Conservation (phyloP, 2,113 vertebrate species). For the Panthera leo region DNA sequence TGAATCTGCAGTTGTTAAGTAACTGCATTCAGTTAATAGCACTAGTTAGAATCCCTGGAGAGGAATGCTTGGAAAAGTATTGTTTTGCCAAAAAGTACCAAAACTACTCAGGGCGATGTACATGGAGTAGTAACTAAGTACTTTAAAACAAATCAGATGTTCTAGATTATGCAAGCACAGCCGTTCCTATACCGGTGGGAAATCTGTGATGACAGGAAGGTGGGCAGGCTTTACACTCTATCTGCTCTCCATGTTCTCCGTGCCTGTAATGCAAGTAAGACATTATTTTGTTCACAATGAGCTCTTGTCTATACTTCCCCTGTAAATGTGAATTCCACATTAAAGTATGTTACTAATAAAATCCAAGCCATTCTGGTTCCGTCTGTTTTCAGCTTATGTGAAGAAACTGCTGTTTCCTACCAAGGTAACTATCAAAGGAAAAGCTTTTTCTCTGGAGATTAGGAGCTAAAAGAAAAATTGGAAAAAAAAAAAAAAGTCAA, state of each 20-base stretch:
- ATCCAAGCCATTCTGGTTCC: neutral
- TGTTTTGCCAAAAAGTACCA: neutral
- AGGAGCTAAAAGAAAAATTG: neutral
- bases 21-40: neutral
- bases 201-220: neutral
- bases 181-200: neutral
- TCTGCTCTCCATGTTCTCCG: neutral
- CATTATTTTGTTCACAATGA: neutral
- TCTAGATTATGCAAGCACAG: neutral
- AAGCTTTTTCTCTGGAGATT: neutral
- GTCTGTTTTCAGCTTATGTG: neutral
- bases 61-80: neutral
- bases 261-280: neutral
- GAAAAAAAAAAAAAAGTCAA: neutral
- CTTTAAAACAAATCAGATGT: constrained; percentile 16
- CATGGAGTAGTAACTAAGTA: neutral
- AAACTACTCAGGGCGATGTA: neutral
- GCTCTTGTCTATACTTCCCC: neutral
- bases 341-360: constrained; percentile 2
- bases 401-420: neutral
- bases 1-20: neutral
- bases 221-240: neutral
- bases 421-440: neutral
- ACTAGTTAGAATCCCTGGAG: neutral
- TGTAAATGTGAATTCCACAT: neutral